Evolutionary conservation across 1,140 invertebrate species (phyloP), one percentile per base, ranked within the genome.

Genomic region (Triops longicaudatus): DNA sequence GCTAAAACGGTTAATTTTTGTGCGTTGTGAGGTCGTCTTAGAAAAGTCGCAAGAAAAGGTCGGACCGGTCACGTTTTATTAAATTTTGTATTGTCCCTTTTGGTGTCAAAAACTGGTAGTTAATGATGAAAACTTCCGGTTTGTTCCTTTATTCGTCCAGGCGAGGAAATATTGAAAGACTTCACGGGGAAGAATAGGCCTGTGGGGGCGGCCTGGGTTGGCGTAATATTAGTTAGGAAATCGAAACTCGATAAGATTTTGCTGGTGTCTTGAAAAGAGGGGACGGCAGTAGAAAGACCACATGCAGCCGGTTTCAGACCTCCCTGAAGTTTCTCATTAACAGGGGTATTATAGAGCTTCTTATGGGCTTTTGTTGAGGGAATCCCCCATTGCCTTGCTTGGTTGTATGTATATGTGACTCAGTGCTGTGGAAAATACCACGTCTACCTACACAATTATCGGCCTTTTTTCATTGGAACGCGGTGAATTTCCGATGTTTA

Each of bases 291-390:
- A 22, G 17, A 22, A 63, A 17, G 5, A 63, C 50, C 50, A 63
- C n/a, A 63, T n/a, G 50, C 50, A 63, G 50, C 2, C 50, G 22
- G 50, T 63, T 22, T 63, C 14, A 22, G 50, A 63, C 50, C 50
- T 63, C 50, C 50, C 50, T 22, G 50, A 63, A 37, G 17, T 63
- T 63, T 63, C 50, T 63, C 50, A 63, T 63, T 63, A 63, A 63
- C 50, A 63, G n/a, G 50, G 22, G 6, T 22, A 5, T 63, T n/a
- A 63, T 63, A 63, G 50, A 63, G 50, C 50, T 22, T 63, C 50
- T 37, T 7, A 2, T 37, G 31, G 31, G 50, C 50, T 22, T 63
- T 63, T 63, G 50, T 63, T 14, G n/a, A 22, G n/a, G 50, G 50
- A 63, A 63, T n/a, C 50, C 50, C 22, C 50, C 50, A 63, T 63